A percentile compares a stretch with the other conserved stretches of the same genome.
Conservation (phyloP, 1,140 invertebrate genomes). For the Drosophila pruinosa region DNA sequence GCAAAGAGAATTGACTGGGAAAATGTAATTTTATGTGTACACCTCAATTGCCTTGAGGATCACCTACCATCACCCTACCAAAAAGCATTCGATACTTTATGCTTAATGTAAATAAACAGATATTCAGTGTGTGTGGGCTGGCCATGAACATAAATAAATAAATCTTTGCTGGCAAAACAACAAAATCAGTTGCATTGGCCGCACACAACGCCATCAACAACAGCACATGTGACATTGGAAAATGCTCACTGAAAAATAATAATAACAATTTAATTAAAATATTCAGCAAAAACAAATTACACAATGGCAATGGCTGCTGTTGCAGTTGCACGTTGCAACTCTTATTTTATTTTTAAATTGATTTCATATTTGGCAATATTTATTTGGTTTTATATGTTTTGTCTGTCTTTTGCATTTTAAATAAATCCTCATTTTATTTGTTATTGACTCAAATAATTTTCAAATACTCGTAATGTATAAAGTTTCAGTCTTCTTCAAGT, state of each 20-base stretch:
- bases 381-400: conserved; percentile 27
- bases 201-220: conserved; percentile 37
- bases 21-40: conserved; percentile 71
- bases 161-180: conserved; percentile 78
- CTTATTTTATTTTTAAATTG: conserved; percentile 71
- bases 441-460: conserved; percentile 66
- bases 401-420: background rate
- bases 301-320: conserved; percentile 22
- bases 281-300: conserved; percentile 72
- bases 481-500: conserved; percentile 11
- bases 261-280: conserved; percentile 80
- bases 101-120: conserved; percentile 53
- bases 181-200: conserved; percentile 76
- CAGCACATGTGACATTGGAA: background rate
- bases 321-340: conserved; percentile 58
- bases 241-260: conserved; percentile 62
- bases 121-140: conserved; percentile 36
- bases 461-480: conserved; percentile 13
- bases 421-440: conserved; percentile 51
- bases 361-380: conserved; percentile 74
- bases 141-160: conserved; percentile 78
- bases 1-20: conserved; percentile 49
- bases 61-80: conserved; percentile 19
- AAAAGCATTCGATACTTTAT: background rate
- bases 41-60: conserved; percentile 76